phyloP scores from a whole-genome alignment of 2,797 vertebrate species.

The Acanthiza pusilla region DNA sequence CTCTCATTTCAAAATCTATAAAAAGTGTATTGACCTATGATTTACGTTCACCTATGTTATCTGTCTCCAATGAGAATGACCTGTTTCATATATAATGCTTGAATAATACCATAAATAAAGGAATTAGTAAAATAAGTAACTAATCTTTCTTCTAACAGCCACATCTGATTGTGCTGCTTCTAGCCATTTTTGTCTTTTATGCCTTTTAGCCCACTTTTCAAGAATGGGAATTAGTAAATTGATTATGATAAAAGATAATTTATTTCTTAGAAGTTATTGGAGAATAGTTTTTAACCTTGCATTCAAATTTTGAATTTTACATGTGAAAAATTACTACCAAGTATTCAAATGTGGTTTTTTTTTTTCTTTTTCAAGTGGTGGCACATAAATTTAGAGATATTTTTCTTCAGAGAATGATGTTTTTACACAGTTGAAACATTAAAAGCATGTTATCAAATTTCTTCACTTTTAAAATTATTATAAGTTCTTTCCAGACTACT shows the following conservation, averaged over 20 bases:
- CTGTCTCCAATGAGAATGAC: background rate
- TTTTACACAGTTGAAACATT: background rate
- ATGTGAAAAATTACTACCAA: background rate
- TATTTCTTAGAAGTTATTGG: background rate
- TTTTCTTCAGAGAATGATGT: background rate
- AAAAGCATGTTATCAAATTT: background rate
- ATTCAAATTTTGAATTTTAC: background rate
- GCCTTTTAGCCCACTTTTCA: background rate
- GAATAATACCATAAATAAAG: background rate
- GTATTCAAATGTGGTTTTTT: background rate
- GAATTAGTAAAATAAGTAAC: background rate
- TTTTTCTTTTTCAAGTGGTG: background rate
- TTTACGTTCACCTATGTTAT: background rate
- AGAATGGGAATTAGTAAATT: background rate
- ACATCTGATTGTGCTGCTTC: background rate
- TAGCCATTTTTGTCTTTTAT: background rate
- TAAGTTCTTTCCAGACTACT: background rate
- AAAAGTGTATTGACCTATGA: background rate
- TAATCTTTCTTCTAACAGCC: background rate
- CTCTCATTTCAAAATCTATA: background rate
- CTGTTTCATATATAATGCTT: background rate
- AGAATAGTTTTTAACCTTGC: background rate
- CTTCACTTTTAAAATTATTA: background rate
- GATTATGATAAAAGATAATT: background rate
- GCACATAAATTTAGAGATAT: background rate